Percentiles rank a stretch among this genome's conserved stretches.
These are phyloP conservation scores for Dolomedes plantarius DNA, from an alignment of 2,888 invertebrate species.

Conservation along the genomic window DNA sequence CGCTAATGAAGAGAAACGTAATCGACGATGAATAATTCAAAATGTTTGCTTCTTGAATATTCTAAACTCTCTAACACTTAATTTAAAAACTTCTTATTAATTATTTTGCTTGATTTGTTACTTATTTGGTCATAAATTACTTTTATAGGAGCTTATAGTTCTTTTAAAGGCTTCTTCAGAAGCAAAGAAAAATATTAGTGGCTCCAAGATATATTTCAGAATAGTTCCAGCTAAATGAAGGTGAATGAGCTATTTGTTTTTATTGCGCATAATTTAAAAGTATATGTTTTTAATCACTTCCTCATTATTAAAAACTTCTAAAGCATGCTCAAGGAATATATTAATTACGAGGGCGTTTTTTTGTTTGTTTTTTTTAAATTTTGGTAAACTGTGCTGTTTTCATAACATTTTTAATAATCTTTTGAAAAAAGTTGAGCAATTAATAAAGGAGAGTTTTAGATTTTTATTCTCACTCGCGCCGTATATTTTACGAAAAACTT, in stretches of 20 bases:
- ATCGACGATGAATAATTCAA: slow-evolving; percentile 1
- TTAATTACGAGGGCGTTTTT: not conserved
- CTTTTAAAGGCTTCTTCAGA: not conserved
- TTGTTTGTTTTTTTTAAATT: not conserved
- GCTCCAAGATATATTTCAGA: not conserved
- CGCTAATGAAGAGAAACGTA: not conserved
- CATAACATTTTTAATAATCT: too few species aligned
- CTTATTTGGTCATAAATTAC: slow-evolving; percentile 1
- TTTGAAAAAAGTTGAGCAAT: too few species aligned
- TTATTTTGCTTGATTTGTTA: not conserved
- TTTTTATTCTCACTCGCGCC: too few species aligned
- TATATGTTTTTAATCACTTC: not conserved
- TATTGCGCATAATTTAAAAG: not conserved
- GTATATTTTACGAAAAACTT: too few species aligned
- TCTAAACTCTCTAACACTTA: not conserved
- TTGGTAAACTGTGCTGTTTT: too few species aligned
- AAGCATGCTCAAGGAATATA: not conserved
- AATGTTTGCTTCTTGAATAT: not conserved
- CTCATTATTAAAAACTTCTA: not conserved
- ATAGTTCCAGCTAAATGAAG: not conserved
- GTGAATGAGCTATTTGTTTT: not conserved
- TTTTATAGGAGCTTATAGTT: not conserved
- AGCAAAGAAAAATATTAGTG: not conserved
- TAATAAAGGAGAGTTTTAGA: too few species aligned
- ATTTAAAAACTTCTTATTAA: not conserved